Evolutionary conservation across 2,113 vertebrate genomes (phyloP).

Genomic region (Rhinoderma darwinii): DNA sequence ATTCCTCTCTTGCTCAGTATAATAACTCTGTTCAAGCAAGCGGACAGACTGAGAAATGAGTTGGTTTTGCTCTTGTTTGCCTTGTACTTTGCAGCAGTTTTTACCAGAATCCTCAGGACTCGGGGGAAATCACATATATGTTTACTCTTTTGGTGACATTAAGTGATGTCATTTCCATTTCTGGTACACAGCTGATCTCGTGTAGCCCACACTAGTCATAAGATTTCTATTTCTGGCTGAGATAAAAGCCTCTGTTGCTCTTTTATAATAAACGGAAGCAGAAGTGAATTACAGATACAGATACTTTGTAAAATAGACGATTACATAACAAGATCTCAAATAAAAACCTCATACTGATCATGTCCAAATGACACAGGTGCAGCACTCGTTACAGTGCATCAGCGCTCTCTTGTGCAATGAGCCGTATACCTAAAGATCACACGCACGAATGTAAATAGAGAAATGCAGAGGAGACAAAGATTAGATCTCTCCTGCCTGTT

Average conservation of each 20-base stretch:
- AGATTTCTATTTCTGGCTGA: not conserved
- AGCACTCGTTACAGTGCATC: no score
- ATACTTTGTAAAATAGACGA: no score
- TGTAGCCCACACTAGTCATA: not conserved
- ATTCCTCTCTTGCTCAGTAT: not conserved
- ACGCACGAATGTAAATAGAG: no score
- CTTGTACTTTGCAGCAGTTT: not conserved
- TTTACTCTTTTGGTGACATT: constrained; percentile 6
- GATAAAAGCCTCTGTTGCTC: not conserved
- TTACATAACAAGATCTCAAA: no score
- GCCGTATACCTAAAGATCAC: no score
- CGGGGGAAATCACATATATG: constrained; percentile 18
- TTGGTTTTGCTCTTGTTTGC: constrained; percentile 16
- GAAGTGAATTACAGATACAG: not conserved
- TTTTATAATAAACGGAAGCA: not conserved
- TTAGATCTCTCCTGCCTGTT: no score
- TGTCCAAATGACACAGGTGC: no score
- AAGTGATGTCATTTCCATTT: constrained; percentile 15
- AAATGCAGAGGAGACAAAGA: no score
- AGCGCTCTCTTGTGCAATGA: no score
- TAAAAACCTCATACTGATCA: no score
- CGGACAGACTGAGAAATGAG: not conserved
- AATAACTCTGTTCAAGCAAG: not conserved
- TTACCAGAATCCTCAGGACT: not conserved
- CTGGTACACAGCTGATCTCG: not conserved